Base-by-base conservation (phyloP, 2,113 vertebrate genomes). In the Tamias sibiricus region DNA sequence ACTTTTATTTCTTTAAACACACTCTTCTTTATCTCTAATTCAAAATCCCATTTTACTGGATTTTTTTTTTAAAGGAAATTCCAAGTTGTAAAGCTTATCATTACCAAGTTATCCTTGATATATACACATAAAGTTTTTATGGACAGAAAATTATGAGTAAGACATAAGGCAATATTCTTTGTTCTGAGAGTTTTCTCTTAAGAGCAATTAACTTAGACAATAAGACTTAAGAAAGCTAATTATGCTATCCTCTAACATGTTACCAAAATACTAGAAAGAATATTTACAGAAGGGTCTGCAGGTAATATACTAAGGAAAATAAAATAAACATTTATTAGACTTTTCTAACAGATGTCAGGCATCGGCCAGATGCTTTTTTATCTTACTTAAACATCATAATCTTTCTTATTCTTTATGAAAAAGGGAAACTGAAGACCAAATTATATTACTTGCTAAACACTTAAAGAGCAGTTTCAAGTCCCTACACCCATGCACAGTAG, bases 351-450 rank as follows among this genome's bases (percentile, higher is more conserved):
- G 47, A 95, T n/a, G 42, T 32, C 47, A 75, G 84, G 57, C n/a
- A 89, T 4, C 35, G 6, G 22, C n/a, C 71, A 44, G 54, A 88
- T 79, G 44, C 28, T 81, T 84, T 40, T 77, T 42, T 91, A 76
- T 75, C 71, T 84, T 84, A 71, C 1, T 40, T 71, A 82, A 72
- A 82, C 69, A 96, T n/a, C 17, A 88, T 12, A 66, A 59, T 6
- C 9, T 37, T 87, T 30, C 47, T 85, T 13, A 69, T 66, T 95
- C 40, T 92, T 90, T 64, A 87, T 44, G 87, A 96, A 83, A 59
- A 77, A 68, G 76, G 10, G n/a, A 16, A 94, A 81, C 0, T 76
- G 28, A 88, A 69, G 44, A 96, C 74, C 40, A 92, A 91, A 30
- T 90, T 77, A 52, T 2, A 79, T 47, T 64, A 83, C 6, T 79